A percentile compares a stretch with the other conserved stretches of the same genome.
These are phyloP conservation scores for Xiphophorus maculatus DNA, from an alignment of 2,113 vertebrate genomes.

Conservation along the genomic window DNA sequence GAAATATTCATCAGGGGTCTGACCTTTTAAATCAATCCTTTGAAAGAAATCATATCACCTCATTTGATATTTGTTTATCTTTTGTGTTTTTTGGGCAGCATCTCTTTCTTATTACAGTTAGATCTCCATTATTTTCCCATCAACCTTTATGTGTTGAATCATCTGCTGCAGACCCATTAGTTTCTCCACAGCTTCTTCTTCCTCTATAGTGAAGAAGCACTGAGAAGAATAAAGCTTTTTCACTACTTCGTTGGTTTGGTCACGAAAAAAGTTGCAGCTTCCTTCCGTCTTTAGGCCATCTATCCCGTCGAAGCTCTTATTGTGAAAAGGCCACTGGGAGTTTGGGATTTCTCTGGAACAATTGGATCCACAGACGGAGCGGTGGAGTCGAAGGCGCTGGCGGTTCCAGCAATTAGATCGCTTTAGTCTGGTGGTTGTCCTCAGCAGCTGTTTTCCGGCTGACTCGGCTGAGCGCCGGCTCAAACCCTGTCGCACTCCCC, in stretches of 20 bases:
- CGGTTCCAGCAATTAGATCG: neutral
- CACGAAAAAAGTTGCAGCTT: neutral
- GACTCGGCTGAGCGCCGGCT: neutral
- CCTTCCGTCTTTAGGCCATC: neutral
- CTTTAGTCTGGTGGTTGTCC: neutral
- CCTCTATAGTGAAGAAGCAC: no score
- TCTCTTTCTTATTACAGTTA: neutral
- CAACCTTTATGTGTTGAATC: no score
- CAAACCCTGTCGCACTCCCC: neutral
- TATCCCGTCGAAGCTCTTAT: neutral
- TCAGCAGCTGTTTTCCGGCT: neutral
- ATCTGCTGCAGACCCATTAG: no score
- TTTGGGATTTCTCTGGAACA: neutral
- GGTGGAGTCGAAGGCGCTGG: neutral
- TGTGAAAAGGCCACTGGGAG: neutral
- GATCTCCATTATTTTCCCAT: neutral
- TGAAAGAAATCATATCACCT: neutral
- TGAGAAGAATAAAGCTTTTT: neutral
- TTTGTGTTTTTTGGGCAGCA: neutral
- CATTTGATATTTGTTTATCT: neutral
- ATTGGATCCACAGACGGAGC: no score
- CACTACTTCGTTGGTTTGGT: neutral
- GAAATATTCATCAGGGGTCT: no score
- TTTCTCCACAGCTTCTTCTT: no score
- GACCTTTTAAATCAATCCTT: no score